Evolutionary conservation across 2,113 vertebrate genomes (phyloP).

Genomic region (Campylomormyrus tamandua): DNA sequence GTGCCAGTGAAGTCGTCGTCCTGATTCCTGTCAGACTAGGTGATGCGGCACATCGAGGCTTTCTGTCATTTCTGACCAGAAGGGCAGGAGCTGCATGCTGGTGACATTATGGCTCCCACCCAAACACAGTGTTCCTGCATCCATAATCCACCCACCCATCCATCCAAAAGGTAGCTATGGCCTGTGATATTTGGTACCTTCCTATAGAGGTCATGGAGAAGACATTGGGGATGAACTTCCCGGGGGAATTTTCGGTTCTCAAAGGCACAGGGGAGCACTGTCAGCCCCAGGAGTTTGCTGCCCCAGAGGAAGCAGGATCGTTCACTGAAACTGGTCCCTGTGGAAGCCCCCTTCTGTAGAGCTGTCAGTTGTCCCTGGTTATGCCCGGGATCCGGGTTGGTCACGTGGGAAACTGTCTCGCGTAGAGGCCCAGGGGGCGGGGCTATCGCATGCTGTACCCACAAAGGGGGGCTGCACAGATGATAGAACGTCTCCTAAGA

Average conservation of each 20-base stretch:
- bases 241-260: not conserved
- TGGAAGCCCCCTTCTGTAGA: conserved; percentile 62
- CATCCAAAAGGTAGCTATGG: not conserved
- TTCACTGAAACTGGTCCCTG: conserved; percentile 59
- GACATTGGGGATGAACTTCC: not conserved
- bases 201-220: not conserved
- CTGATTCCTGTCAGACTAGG: not conserved
- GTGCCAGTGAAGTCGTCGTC: not conserved
- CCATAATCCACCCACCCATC: too few relatives aligned
- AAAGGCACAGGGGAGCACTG: not conserved
- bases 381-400: too few relatives aligned
- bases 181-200: not conserved
- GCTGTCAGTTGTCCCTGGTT: conserved; percentile 42
- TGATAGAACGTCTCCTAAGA: too few relatives aligned
- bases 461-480: too few relatives aligned
- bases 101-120: not conserved
- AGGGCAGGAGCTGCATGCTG: not conserved
- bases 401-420: too few relatives aligned
- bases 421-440: not conserved
- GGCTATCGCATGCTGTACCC: too few relatives aligned
- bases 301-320: conserved; percentile 51
- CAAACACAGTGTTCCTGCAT: not conserved
- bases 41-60: not conserved
- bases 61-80: not conserved
- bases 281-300: too few relatives aligned